These are phyloP conservation scores for Cistogaster globosa DNA, from an alignment of 2,888 invertebrate species.

Conservation along the genomic window DNA sequence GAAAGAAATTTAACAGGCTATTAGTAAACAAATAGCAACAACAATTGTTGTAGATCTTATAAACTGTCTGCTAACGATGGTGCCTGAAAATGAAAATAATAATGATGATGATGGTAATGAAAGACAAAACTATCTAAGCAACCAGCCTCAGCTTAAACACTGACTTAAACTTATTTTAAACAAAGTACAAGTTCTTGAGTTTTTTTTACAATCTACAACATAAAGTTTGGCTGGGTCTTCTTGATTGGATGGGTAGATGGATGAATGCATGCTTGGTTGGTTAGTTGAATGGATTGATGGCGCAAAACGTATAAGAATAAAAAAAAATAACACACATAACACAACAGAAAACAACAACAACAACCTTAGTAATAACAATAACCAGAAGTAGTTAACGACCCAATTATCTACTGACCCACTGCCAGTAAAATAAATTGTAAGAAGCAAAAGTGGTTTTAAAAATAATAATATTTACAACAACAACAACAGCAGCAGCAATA, in stretches of 20 bases:
- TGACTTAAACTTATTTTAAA: slow-evolving; percentile 41
- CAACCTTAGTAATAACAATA: slow-evolving; percentile 49
- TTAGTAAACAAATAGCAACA: slow-evolving; percentile 48
- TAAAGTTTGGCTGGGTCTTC: slow-evolving; percentile 45
- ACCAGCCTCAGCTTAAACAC: slow-evolving; percentile 31
- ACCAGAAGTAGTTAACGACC: slow-evolving; percentile 78
- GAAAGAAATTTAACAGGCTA: slow-evolving; percentile 59
- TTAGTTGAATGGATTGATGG: slow-evolving; percentile 51
- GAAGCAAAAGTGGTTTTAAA: slow-evolving; percentile 55
- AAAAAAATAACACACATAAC: slow-evolving; percentile 8
- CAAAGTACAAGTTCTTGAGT: slow-evolving; percentile 49
- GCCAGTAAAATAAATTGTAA: slow-evolving; percentile 71
- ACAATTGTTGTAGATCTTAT: slow-evolving; percentile 52
- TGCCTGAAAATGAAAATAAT: slow-evolving; percentile 16
- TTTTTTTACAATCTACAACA: slow-evolving; percentile 29
- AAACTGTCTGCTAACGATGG: slow-evolving; percentile 58
- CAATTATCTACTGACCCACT: slow-evolving; percentile 83
- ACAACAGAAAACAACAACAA: slow-evolving; percentile 14
- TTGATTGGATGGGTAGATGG: slow-evolving; percentile 59
- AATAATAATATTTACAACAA: slow-evolving; percentile 53
- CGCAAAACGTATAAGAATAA: slow-evolving; percentile 56
- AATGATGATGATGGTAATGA: slow-evolving; percentile 45
- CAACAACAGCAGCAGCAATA: slow-evolving; percentile 9
- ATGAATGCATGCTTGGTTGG: slow-evolving; percentile 26
- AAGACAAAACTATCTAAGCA: slow-evolving; percentile 34